Conservation (phyloP, 2,888 invertebrate species). For the Rhorus exstirpatorius region DNA sequence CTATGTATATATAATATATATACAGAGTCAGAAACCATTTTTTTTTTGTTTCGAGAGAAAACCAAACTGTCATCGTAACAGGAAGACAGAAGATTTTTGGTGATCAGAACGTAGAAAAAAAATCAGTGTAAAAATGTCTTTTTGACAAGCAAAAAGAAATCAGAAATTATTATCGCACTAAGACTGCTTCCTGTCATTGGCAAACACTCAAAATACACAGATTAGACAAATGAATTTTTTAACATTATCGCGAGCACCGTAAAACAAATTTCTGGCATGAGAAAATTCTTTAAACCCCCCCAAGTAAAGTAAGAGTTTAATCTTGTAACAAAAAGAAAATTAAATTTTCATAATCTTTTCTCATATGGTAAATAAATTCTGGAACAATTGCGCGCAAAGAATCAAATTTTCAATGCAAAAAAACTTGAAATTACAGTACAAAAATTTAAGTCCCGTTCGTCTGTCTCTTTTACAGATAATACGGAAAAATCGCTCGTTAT, state of each 20-base stretch:
- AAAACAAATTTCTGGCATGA: neutral
- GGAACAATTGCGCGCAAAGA: no score
- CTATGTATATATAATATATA: no score
- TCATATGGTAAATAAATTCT: no score
- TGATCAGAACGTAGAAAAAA: no score
- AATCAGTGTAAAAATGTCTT: neutral
- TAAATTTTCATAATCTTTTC: no score
- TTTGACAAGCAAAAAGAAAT: neutral
- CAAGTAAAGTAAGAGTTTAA: no score
- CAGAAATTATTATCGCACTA: neutral
- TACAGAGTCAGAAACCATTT: no score
- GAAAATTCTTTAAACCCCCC: neutral
- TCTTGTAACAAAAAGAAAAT: no score
- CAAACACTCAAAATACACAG: neutral
- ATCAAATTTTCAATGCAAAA: neutral
- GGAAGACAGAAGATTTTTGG: no score
- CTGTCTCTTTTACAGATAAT: neutral
- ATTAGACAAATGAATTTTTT: neutral
- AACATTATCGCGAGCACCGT: neutral
- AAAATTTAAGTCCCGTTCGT: neutral
- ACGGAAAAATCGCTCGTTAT: conserved; percentile 11
- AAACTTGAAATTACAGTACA: neutral
- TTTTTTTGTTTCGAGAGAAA: no score
- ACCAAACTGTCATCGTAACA: no score
- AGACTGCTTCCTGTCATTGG: neutral